Base-by-base conservation (phyloP, 2,797 vertebrate genomes). In the Rhinella marina region DNA sequence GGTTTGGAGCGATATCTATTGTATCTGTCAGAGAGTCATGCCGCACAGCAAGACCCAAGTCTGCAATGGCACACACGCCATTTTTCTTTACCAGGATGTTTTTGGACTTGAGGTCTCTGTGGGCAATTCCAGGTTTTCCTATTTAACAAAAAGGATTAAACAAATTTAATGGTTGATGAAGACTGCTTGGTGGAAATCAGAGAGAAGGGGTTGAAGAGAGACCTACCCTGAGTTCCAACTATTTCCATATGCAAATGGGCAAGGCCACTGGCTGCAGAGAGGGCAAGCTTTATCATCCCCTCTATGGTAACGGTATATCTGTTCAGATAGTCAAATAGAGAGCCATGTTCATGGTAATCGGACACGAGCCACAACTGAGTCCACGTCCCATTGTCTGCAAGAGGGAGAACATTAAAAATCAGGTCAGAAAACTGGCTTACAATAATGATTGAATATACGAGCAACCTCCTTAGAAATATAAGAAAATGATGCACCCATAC, bases 191-290 rank as follows among this genome's bases (percentile, higher is more conserved):
- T 21, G 25, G 14, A 70, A 52, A 68, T 54, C 1, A 27, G 10
- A 54, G 23, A 8, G 23, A 19, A 52, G n/a, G 17, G 7, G 7
- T 61, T 1, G 8, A 59, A 41, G 10, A 13, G 1, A 12, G 23
- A 66, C 95, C 95, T 93, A 99, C 98, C 98, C 93, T 99, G 98
- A 82, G 98, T 99, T 77, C 98, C 98, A 86, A 99, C 97, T 48
- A 99, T 99, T 94, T 99, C 98, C 98, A 99, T 99, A 91, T 99
- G 98, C 29, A 99, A 95, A 81, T 99, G 98, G 3, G 98, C 98
- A 92, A 99, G 93, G 12, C 98, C 98, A 0, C 98, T 99, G 90
- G 98, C 98, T 0, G 98, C 97, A 0, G 98, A 99, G 86, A 99
- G 95, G 0, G 97, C 95, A 0, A 99, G 95, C 90, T 99, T 99